A percentile compares a stretch with the other conserved stretches of the same genome.
Conservation (phyloP, 2,888 invertebrate genomes). For the Amphipyra berbera region DNA sequence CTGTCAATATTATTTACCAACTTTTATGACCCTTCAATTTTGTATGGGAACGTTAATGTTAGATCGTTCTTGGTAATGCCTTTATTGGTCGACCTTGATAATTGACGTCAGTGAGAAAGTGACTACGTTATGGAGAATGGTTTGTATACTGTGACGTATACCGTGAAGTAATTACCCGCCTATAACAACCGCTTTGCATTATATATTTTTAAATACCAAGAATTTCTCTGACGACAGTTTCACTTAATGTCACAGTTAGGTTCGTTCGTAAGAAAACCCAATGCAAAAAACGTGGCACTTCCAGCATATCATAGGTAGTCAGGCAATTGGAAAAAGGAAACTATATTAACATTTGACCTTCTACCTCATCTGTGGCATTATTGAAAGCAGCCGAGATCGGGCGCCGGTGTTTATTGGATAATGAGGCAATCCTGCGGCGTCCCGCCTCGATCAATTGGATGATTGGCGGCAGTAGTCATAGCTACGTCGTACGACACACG, state of each 20-base stretch:
- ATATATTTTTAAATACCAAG: conserved; percentile 40
- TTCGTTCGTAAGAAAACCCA: not conserved
- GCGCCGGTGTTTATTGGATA: conserved; percentile 82
- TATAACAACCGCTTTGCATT: conserved; percentile 18
- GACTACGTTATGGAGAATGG: conserved; percentile 42
- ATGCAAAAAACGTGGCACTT: not conserved
- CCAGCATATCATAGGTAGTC: conserved; percentile 8
- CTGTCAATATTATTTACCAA: conserved; percentile 59
- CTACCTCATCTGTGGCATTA: conserved; percentile 58
- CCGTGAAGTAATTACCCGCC: conserved; percentile 44
- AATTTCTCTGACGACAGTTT: conserved; percentile 45
- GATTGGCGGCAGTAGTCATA: conserved; percentile 78
- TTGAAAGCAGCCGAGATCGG: conserved; percentile 64
- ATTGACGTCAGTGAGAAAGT: conserved; percentile 61
- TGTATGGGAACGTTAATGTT: conserved; percentile 61
- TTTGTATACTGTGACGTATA: conserved; percentile 42
- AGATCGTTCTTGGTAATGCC: conserved; percentile 54
- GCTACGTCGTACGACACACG: conserved; percentile 60
- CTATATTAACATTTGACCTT: conserved; percentile 50
- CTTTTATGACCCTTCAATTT: conserved; percentile 61
- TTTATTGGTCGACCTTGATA: conserved; percentile 54
- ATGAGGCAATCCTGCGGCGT: conserved; percentile 79
- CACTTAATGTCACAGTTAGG: conserved; percentile 17
- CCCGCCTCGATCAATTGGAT: conserved; percentile 80
- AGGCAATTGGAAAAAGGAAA: conserved; percentile 39